Evolutionary conservation across 2,888 invertebrate genomes (phyloP), one percentile per base, ranked within the genome.

Genomic region (Nematopogon swammerdamellus): DNA sequence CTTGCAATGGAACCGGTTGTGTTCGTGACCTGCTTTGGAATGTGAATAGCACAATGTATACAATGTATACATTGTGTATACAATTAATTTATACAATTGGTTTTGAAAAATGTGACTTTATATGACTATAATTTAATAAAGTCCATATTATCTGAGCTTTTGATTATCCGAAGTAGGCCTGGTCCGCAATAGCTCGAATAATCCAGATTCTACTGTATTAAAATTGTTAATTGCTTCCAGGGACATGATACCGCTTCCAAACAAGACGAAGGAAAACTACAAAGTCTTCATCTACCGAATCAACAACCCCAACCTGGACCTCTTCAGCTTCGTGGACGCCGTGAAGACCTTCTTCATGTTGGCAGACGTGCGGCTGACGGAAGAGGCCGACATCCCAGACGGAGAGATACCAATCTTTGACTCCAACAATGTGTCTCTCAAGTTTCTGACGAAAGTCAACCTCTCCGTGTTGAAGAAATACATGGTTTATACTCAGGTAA

Each of bases 391-490:
- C 36, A 74, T 85, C 46, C 80, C 85, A 0, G 79, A 83, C 0
- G 89, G 89, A 1, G 89, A 89, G 62, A 80, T 89, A 48, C 87
- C 88, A 0, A 84, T 89, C 46, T 88, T 88, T 56, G 89, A 89
- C 63, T 84, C 88, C 63, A 77, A 81, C 1, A 86, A 87, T 46
- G 83, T 84, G 42, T 74, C 82, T 1, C 62, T 88, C 51, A 82
- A 83, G 52, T 88, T 88, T 58, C 68, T 88, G 20, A 76, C 85
- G 8, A 85, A 83, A 67, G 68, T 87, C 2, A 83, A 83, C 43
- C 65, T 88, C 45, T 82, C 84, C 0, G 80, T 85, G 36, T 61
- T 88, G 18, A 81, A 85, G 47, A 85, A 87, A 61, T 88, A 88
- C 60, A 87, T 88, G 87, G 73, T 85, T 59, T 88, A 87, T 58